Base-by-base conservation (phyloP, 2,888 invertebrate genomes). In the Cotesia congregata region DNA sequence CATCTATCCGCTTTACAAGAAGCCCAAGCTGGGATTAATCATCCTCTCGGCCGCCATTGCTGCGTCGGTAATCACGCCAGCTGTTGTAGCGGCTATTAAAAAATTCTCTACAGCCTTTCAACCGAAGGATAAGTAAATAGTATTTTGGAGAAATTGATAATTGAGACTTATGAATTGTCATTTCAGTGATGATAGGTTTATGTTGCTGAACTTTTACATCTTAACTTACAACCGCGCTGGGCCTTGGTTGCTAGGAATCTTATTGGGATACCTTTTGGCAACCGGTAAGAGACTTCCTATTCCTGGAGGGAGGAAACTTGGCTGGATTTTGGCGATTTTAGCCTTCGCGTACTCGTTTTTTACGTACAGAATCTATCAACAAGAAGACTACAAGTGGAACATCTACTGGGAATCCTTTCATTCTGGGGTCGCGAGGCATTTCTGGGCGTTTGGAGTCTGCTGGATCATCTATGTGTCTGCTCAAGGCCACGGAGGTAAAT, bases 381-480 rank as follows among this genome's bases (percentile, higher is more conserved):
- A 83, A 41, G 80, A 86, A 40, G 79, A 83, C 68, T 89, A 89
- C 76, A 82, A 82, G 0, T 90, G 89, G 80, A 85, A 89, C 76
- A 79, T 80, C 68, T 76, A 85, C 72, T 87, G 86, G 81, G 87
- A 89, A 67, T 85, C 88, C 12, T 77, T 90, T 60, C 92, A 90
- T 82, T 84, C 90, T 62, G 86, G 90, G 3, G 81, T 90, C 59
- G 86, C 88, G 67, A 84, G 90, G 77, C 89, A 90, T 12, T 86
- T 88, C 12, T 92, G 92, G 92, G 88, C 89, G 1, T 72, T 89
- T 3, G 89, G 90, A 2, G 80, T 92, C 7, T 87, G 86, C 60
- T 92, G 92, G 92, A 88, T 92, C 6, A 89, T 92, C 69, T 90
- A 90, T 83, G 90, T 90, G 62, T 91, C 91, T 80, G 86, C 88